Evolutionary conservation across 64 coral and sea anemone species (phyloP).

Genomic region (Porites lutea): DNA sequence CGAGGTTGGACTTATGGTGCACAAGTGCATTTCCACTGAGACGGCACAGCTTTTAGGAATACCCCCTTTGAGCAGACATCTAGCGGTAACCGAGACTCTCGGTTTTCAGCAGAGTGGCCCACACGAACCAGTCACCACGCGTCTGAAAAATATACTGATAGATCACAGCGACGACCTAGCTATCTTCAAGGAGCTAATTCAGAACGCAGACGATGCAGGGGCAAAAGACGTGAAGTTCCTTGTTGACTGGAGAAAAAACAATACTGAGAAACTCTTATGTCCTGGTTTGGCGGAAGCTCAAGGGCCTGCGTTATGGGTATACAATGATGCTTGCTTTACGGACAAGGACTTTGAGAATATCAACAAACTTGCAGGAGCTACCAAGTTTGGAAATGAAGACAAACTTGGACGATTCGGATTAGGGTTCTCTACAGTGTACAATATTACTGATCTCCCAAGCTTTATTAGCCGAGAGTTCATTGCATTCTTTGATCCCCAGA

Average conservation of each 20-base stretch:
- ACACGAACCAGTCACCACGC: conserved; percentile 82
- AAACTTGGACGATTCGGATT: conserved; percentile 95
- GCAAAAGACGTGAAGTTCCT: conserved; percentile 92
- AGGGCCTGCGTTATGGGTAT: conserved; percentile 91
- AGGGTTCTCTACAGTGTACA: conserved; percentile 90
- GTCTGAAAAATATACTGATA: conserved; percentile 84
- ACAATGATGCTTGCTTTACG: conserved; percentile 90
- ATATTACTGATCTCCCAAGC: conserved; percentile 93
- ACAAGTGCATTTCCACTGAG: conserved; percentile 83
- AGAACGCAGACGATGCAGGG: conserved; percentile 97
- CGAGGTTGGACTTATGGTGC: conserved; percentile 47
- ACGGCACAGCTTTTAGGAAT: conserved; percentile 87
- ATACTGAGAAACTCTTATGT: conserved; percentile 67
- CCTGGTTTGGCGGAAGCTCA: conserved; percentile 88
- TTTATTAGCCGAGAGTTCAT: conserved; percentile 95
- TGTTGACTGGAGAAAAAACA: conserved; percentile 88
- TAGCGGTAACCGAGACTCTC: conserved; percentile 80
- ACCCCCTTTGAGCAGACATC: conserved; percentile 77
- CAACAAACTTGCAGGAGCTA: conserved; percentile 91
- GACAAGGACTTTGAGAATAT: conserved; percentile 99
- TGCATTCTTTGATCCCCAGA: conserved; percentile 95
- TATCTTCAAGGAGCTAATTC: conserved; percentile 96
- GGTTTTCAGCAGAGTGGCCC: conserved; percentile 92
- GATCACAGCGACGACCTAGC: conserved; percentile 82
- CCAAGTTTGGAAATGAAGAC: conserved; percentile 73